phyloP scores from a whole-genome alignment of 1,140 invertebrate genomes.

The Pseudomyrmex cubaensis region DNA sequence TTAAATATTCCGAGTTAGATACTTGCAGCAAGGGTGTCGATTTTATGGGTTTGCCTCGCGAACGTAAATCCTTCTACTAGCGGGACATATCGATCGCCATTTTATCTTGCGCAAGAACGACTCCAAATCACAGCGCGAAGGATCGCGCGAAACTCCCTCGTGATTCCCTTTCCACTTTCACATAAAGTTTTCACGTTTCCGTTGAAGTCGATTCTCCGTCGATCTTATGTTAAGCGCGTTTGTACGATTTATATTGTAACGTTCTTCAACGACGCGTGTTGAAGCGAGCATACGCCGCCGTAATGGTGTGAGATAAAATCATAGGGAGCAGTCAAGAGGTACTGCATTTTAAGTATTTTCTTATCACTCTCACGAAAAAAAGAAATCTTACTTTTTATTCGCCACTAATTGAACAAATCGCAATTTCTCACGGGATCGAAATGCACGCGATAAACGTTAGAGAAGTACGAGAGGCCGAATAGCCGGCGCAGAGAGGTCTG shows the following conservation, averaged over 20 bases:
- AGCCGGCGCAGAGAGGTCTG: conserved; percentile 8
- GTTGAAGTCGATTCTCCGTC: conserved; percentile 11
- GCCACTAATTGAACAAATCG: conserved; percentile 8
- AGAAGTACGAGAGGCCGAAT: conserved; percentile 23
- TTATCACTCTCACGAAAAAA: no score
- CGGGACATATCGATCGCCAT: conserved; percentile 64
- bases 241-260: background rate
- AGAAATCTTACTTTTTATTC: background rate
- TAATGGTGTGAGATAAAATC: no score
- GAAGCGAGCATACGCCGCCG: background rate
- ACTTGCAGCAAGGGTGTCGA: conserved; percentile 13
- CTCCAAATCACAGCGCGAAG: conserved; percentile 59
- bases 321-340: no score
- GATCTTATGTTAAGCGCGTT: conserved; percentile 43
- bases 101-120: conserved; percentile 65
- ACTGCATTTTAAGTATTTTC: no score
- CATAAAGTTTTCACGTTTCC: conserved; percentile 54
- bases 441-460: conserved; percentile 37
- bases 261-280: conserved; percentile 20
- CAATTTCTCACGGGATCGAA: conserved; percentile 1
- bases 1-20: conserved; percentile 51
- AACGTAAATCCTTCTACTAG: conserved; percentile 64
- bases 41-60: conserved; percentile 44
- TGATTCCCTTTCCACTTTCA: conserved; percentile 49
- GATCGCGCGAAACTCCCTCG: conserved; percentile 50